Evolutionary conservation across 2,888 invertebrate genomes (phyloP), one percentile per base, ranked within the genome.

Genomic region (Nineta flava): DNA sequence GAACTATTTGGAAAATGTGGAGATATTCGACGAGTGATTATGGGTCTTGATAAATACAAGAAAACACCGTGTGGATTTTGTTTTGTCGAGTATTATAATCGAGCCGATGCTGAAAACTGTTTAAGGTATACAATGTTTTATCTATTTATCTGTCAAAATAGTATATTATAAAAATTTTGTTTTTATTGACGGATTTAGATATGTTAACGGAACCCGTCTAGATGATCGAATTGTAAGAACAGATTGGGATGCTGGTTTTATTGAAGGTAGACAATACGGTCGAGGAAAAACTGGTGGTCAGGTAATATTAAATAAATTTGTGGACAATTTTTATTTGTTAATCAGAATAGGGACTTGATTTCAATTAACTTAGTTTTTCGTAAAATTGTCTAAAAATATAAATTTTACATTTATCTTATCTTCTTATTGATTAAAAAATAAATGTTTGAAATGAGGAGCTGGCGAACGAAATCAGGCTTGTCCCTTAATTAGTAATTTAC

Each of bases 61-160:
- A 97, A 96, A 67, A 99, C 97, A 1, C 99, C 99, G 0, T 99
- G 99, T 71, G 99, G 99, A 2, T 99, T 99, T 67, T 99, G 97
- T 66, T 99, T 99, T 69, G 83, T 99, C 2, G 99, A 99, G 73
- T 99, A 87, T 68, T 90, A 88, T 61, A 68, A 68, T 16, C 73
- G 88, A 58, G 59, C 60, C 1, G 87, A 88, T 65, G 78, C 86
- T 2, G 88, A 90, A 65, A 74, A 80, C 57, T 83, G 87, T 63
- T 83, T 88, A 80, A 77, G 82, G 79, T 79, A 62, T 58, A 2
- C 10, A 38, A 9, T 38, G 6, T 35, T 41, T 15, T 42, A 17
- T n/a, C n/a, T n/a, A 17, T 13, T 41, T 26, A 6, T 34, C 19
- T 42, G 19, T 47, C 9, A 19, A 16, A 26, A n/a, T 19, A 19